Evolutionary conservation across 2,888 invertebrate species (phyloP).

Genomic region (Halictus quadricinctus): DNA sequence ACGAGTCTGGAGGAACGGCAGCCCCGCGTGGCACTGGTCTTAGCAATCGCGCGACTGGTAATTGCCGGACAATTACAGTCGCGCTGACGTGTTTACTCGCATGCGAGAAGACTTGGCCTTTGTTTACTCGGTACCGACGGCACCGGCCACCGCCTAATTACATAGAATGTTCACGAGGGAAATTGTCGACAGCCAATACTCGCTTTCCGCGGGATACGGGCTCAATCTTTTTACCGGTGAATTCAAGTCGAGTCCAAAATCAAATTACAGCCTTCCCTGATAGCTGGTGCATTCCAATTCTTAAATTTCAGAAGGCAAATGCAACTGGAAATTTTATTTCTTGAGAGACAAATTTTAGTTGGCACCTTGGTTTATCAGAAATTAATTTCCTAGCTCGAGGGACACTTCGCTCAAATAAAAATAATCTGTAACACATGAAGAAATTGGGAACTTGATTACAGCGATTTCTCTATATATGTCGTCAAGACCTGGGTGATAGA

Average conservation of each 20-base stretch:
- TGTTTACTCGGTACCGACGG: conserved; percentile 68
- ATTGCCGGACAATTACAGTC: conserved; percentile 75
- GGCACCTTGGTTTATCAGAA: background rate
- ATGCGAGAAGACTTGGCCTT: conserved; percentile 73
- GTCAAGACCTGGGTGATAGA: too few relatives aligned
- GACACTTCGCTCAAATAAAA: background rate
- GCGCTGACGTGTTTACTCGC: conserved; percentile 75
- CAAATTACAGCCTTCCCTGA: background rate
- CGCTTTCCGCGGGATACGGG: conserved; percentile 5
- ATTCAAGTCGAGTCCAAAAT: background rate
- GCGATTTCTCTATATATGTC: too few relatives aligned
- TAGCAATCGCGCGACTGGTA: conserved; percentile 67
- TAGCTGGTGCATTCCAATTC: background rate
- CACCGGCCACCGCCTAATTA: conserved; percentile 69
- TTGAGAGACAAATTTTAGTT: background rate
- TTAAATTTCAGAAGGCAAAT: background rate
- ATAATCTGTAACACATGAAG: background rate
- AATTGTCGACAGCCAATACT: conserved; percentile 51
- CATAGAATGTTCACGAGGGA: conserved; percentile 66
- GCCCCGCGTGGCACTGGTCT: conserved; percentile 16
- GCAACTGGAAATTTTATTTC: background rate
- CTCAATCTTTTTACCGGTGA: conserved; percentile 22
- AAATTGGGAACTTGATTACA: background rate
- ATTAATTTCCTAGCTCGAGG: background rate
- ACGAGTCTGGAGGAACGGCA: conserved; percentile 18